phyloP scores from a whole-genome alignment of 2,888 invertebrate genomes.

The Micropterix aruncella region DNA sequence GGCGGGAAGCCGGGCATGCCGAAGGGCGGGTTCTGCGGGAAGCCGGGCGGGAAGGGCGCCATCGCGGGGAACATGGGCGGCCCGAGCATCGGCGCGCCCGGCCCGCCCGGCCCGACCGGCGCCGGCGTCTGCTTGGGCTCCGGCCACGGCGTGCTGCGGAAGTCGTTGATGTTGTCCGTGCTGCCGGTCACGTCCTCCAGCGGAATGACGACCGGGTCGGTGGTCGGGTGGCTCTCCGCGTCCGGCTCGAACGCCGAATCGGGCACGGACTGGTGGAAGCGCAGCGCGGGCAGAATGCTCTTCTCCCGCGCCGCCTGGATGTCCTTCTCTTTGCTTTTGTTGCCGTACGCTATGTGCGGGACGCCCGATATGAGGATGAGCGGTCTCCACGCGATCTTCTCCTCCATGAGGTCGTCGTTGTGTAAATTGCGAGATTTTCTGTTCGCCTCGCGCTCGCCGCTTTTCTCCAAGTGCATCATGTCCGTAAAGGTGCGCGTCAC shows the following conservation, averaged over 20 bases:
- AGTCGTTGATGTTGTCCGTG: slow-evolving; percentile 67
- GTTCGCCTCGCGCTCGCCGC: slow-evolving; percentile 73
- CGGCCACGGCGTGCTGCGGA: slow-evolving; percentile 67
- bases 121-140: slow-evolving; percentile 63
- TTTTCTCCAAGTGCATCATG: slow-evolving; percentile 81
- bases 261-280: slow-evolving; percentile 70
- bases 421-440: slow-evolving; percentile 61
- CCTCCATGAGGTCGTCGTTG: slow-evolving; percentile 70
- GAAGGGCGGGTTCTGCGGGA: slow-evolving; percentile 33
- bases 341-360: slow-evolving; percentile 51
- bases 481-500: slow-evolving; percentile 85
- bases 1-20: slow-evolving; percentile 28
- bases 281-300: slow-evolving; percentile 66
- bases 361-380: slow-evolving; percentile 52
- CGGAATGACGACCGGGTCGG: slow-evolving; percentile 74
- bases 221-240: slow-evolving; percentile 58
- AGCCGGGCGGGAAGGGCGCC: slow-evolving; percentile 29
- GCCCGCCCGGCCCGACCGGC: slow-evolving; percentile 78
- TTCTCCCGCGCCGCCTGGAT: slow-evolving; percentile 81
- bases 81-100: slow-evolving; percentile 31
- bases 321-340: slow-evolving; percentile 73
- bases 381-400: slow-evolving; percentile 62
- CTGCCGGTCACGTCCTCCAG: slow-evolving; percentile 77
- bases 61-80: slow-evolving; percentile 35
- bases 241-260: slow-evolving; percentile 82